Base-by-base conservation (phyloP, 2,797 vertebrate species). In the Channa striata region DNA sequence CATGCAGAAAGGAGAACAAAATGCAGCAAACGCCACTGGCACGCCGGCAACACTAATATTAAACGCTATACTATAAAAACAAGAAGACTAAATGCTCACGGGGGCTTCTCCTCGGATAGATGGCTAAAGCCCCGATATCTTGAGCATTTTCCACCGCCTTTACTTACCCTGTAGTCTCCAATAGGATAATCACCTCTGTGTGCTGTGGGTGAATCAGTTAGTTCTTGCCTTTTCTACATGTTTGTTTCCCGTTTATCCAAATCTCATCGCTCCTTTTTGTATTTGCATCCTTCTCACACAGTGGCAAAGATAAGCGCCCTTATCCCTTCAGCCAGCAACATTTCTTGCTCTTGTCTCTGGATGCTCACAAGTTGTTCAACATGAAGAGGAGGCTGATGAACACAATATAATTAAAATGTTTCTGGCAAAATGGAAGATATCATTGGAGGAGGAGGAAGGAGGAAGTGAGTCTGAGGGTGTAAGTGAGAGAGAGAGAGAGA, bases 351-450 rank as follows among this genome's bases (percentile, higher is more conserved):
- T 77, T 14, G 69, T 86, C 88, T 83, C 82, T 59, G 49, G 84
- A 84, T 84, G 77, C 82, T 71, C 79, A 43, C 59, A 16, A 59
- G 61, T 74, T 91, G 84, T 89, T 88, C 82, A 68, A 79, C 83
- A 67, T 40, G 48, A 54, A 79, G 78, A 84, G 71, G 69, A 85
- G 83, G 80, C 80, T 81, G 84, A 88, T 87, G 89, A 90, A 79
- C 76, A 78, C 49, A 64, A 72, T 63, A 30, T 90, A 92, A 93
- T 93, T 93, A 92, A 92, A 90, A 89, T 76, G 81, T 91, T 91
- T 88, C 74, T 65, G 78, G 60, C 74, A 81, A 88, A 87, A 72
- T 63, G 67, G 64, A 59, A 85, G 83, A 87, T 88, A 85, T 75
- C 77, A 16, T 68, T 33, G 66, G 66, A 81, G 78, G 73, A 57